Evolutionary conservation across 2,113 vertebrate species (phyloP).

Genomic region (Hippocampus guttulatus): DNA sequence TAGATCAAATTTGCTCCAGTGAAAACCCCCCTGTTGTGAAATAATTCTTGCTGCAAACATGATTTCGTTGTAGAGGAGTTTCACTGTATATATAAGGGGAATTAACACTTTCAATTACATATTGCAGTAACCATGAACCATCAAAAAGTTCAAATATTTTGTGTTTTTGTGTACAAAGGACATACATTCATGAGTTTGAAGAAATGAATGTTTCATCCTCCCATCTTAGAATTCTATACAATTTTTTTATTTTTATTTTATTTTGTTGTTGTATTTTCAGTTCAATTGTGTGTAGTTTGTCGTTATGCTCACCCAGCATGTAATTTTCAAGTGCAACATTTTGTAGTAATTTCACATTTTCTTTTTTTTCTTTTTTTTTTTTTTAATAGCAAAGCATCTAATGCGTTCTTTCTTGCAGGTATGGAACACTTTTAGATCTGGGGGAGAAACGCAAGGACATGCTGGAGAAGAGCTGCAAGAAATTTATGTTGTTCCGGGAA

Average conservation of each 20-base stretch:
- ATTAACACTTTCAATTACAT: background rate
- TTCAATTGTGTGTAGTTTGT: too few species aligned
- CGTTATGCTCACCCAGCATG: background rate
- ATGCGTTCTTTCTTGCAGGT: constrained; percentile 64
- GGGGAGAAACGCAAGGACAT: constrained; percentile 95
- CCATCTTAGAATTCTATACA: background rate
- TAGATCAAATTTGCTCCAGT: too few species aligned
- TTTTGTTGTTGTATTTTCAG: background rate
- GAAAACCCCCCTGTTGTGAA: too few species aligned
- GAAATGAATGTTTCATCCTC: background rate
- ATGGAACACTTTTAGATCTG: constrained; percentile 86
- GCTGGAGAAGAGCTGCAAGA: constrained; percentile 98
- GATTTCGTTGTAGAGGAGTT: too few species aligned
- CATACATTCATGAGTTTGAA: background rate
- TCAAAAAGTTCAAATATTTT: background rate
- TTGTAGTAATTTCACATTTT: background rate
- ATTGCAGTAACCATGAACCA: background rate
- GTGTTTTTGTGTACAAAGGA: background rate
- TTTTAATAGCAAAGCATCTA: background rate
- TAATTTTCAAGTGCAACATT: background rate
- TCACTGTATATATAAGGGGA: too few species aligned
- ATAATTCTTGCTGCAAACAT: too few species aligned
- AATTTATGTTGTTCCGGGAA: constrained; percentile 97
- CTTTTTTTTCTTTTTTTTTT: too few species aligned
- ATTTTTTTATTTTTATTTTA: background rate